Evolutionary conservation across 2,888 invertebrate genomes (phyloP).

Genomic region (Acutogordius australiensis): DNA sequence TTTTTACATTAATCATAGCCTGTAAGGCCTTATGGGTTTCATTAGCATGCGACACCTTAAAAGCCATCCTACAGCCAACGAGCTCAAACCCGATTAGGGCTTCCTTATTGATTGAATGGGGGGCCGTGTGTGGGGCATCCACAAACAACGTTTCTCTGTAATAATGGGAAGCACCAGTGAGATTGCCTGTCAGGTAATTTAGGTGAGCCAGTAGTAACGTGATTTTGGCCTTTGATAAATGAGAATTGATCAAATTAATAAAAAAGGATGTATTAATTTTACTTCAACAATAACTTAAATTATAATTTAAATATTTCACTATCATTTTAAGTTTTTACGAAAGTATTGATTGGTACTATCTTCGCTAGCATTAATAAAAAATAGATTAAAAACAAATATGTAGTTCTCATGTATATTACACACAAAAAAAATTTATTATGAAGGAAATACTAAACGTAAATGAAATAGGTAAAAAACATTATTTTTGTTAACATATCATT

Average conservation of each 20-base stretch:
- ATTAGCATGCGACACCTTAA: no score
- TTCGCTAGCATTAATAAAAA: not conserved
- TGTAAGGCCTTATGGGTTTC: no score
- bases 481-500: no score
- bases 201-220: not conserved
- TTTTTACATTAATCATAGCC: no score
- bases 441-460: no score
- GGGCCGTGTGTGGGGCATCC: not conserved
- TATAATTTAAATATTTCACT: not conserved
- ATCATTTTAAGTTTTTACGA: not conserved
- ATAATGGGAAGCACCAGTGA: not conserved
- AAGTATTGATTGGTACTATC: not conserved
- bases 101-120: slow-evolving; percentile 3
- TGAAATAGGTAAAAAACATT: no score
- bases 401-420: no score
- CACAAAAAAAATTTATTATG: no score
- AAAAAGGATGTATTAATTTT: no score
- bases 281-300: no score
- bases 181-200: not conserved
- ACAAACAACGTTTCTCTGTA: not conserved
- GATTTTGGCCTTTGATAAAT: not conserved
- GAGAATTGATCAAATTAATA: no score
- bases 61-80: slow-evolving; percentile 2
- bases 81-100: not conserved
- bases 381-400: no score